Conservation (phyloP, 2,113 vertebrate genomes). For the Aptenodytes patagonicus region DNA sequence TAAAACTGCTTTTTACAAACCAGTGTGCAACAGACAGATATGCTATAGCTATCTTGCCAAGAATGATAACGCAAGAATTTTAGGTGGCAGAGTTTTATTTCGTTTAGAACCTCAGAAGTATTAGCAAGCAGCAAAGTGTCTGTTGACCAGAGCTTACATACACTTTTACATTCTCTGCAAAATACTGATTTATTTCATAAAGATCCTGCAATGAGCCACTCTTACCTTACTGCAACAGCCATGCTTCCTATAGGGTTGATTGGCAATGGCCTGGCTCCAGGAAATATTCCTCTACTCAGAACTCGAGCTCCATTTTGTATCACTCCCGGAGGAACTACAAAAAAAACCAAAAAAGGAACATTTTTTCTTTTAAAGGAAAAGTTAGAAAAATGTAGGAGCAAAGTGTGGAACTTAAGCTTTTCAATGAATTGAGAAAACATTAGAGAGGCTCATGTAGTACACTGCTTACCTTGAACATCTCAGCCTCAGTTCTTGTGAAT, state of each 20-base stretch:
- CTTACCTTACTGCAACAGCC: slow-evolving; percentile 90
- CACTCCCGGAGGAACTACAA: slow-evolving; percentile 90
- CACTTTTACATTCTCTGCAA: background rate
- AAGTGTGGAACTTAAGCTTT: background rate
- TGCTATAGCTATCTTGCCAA: background rate
- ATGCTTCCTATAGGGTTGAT: slow-evolving; percentile 91
- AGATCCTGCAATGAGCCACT: background rate
- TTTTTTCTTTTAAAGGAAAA: background rate
- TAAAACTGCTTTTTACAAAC: background rate
- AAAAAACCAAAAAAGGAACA: background rate
- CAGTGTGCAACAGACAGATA: background rate
- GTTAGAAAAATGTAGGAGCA: background rate
- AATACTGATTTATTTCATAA: background rate
- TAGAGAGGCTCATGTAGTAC: background rate
- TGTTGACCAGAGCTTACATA: background rate
- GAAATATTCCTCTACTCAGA: slow-evolving; percentile 92
- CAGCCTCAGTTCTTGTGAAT: background rate
- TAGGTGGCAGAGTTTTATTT: background rate
- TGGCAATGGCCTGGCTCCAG: slow-evolving; percentile 91
- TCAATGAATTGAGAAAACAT: background rate
- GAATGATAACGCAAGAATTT: background rate
- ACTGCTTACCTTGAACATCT: slow-evolving; percentile 34
- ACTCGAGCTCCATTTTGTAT: slow-evolving; percentile 96
- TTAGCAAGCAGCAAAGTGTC: background rate
- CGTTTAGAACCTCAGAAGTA: background rate